Conservation (phyloP, 2,797 vertebrate species). For the Lepilemur septentrionalis region DNA sequence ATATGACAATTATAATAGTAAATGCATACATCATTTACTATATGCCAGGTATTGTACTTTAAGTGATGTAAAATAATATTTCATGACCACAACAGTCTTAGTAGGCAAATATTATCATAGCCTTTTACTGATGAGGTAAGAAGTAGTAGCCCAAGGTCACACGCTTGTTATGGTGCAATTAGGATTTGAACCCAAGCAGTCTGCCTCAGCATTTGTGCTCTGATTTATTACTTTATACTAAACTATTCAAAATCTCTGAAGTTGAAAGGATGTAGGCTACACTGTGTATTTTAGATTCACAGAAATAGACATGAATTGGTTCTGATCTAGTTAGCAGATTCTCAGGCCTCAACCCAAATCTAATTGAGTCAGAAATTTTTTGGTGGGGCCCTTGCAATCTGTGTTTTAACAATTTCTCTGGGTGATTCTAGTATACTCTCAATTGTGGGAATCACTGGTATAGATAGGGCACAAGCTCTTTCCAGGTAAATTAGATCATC, state of each 20-base stretch:
- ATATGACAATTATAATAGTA: not conserved
- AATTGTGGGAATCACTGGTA: not conserved
- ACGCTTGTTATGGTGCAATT: not conserved
- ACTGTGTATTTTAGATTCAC: not conserved
- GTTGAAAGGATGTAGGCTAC: not conserved
- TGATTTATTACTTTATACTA: not conserved
- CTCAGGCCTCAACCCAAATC: not conserved
- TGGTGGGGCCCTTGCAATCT: accelerated
- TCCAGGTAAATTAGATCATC: not conserved
- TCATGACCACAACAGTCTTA: not conserved
- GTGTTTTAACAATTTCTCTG: not conserved
- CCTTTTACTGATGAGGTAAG: not conserved
- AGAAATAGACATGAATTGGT: not conserved
- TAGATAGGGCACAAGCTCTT: not conserved
- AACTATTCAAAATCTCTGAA: not conserved
- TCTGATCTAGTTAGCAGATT: not conserved
- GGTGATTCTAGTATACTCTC: not conserved
- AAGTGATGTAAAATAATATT: not conserved
- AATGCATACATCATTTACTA: not conserved
- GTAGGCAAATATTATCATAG: not conserved
- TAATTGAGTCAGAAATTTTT: not conserved
- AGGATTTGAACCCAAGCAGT: not conserved
- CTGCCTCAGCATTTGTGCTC: not conserved
- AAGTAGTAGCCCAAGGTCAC: not conserved
- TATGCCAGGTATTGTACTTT: not conserved